Percentiles rank a stretch among this genome's conserved stretches.
Evolutionary conservation across 1,140 invertebrate species (phyloP).

Genomic region (Caenorhabditis briggsae): DNA sequence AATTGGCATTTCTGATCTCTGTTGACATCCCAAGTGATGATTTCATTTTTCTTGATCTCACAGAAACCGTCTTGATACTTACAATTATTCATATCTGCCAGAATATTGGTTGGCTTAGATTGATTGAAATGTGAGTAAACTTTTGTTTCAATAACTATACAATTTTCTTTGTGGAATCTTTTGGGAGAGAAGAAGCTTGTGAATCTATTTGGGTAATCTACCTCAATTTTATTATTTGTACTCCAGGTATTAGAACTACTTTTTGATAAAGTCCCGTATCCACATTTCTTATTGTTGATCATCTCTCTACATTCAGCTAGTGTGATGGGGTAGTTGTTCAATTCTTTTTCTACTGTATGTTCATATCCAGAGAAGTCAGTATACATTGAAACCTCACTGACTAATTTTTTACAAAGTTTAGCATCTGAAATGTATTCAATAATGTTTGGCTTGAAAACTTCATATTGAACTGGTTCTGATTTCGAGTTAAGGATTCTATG

Average conservation of each 20-base stretch:
- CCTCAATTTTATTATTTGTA: conserved; percentile 65
- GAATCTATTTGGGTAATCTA: conserved; percentile 67
- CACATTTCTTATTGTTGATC: conserved; percentile 61
- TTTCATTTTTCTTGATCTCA: conserved; percentile 66
- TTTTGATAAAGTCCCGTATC: conserved; percentile 47
- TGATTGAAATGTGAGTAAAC: conserved; percentile 64
- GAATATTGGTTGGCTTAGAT: no score
- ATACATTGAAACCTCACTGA: conserved; percentile 66
- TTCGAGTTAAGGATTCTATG: conserved; percentile 59
- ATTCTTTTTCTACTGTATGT: conserved; percentile 65
- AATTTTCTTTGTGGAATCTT: conserved; percentile 64
- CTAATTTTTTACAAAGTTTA: conserved; percentile 63
- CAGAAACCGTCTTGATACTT: conserved; percentile 64
- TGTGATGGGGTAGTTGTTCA: conserved; percentile 47
- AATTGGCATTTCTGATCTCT: conserved; percentile 60
- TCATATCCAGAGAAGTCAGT: conserved; percentile 68
- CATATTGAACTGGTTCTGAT: conserved; percentile 62
- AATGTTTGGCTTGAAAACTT: conserved; percentile 65
- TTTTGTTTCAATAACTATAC: conserved; percentile 65
- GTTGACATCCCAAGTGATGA: conserved; percentile 64
- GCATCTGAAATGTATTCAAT: conserved; percentile 60
- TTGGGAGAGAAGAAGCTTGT: conserved; percentile 64
- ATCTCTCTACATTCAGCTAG: conserved; percentile 48
- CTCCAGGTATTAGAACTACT: conserved; percentile 52
- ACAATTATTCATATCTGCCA: no score